A percentile compares a stretch with the other conserved stretches of the same genome.
These are phyloP conservation scores for Melospiza melodia DNA, from an alignment of 2,113 vertebrate genomes.

Conservation along the genomic window DNA sequence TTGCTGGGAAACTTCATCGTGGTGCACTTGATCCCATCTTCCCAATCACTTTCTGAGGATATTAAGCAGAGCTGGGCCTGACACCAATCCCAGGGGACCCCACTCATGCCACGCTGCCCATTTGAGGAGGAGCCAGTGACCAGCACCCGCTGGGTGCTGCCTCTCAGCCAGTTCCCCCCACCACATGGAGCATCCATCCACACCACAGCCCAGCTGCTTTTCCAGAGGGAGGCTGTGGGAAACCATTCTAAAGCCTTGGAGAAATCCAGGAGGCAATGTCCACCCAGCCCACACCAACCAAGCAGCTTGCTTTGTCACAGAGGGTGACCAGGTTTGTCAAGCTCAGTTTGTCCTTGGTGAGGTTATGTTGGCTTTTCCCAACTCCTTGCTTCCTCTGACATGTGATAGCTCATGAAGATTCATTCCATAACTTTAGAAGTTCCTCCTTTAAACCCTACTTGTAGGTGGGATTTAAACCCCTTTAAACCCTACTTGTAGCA, in stretches of 20 bases:
- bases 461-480: too few relatives aligned
- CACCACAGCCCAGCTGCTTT: too few relatives aligned
- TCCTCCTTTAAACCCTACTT: not conserved
- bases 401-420: not conserved
- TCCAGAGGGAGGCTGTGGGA: not conserved
- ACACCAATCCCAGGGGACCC: not conserved
- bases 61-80: not conserved
- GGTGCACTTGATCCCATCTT: not conserved
- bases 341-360: not conserved
- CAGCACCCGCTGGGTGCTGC: not conserved
- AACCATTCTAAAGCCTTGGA: not conserved
- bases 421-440: not conserved
- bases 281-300: not conserved
- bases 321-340: not conserved
- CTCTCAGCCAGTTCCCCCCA: not conserved
- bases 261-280: not conserved
- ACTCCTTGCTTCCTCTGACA: not conserved
- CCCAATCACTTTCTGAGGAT: rapidly evolving
- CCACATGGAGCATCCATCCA: too few relatives aligned
- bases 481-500: not conserved
- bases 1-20: rapidly evolving
- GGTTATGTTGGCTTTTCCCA: not conserved
- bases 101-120: rapidly evolving
- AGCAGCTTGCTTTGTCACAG: not conserved
- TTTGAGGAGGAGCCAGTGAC: not conserved